Base-by-base conservation (phyloP, 2,888 invertebrate genomes). In the Parnassius mnemosyne region DNA sequence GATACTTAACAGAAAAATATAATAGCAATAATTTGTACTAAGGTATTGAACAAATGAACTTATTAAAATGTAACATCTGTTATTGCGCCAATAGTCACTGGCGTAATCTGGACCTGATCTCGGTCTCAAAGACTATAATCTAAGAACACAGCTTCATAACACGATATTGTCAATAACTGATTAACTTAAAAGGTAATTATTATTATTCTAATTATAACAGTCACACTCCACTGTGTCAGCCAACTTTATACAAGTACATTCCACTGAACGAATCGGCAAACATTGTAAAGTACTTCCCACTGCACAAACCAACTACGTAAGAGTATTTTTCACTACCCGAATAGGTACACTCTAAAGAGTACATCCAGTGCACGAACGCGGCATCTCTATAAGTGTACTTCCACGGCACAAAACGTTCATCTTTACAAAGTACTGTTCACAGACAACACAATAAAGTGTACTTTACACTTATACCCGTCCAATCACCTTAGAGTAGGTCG, bases 1-100 rank as follows among this genome's bases (percentile, higher is more conserved):
- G 34, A 34, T 34, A 47, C 12, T 47, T 47, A 10, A 25, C 0
- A 5, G 12, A 11, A 51, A 51, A 20, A 51, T 9, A 25, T 16
- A 3, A 9, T 55, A 46, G 20, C 47, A 56, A 41, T 41, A 47
- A 56, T 56, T 56, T 56, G 56, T 56, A 56, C 47, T 49, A 16
- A 10, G 9, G 41, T 13, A 12, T 56, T 20, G 46, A 55, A 55
- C 25, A 25, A 55, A 44, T 13, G 10, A 11, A 54, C 9, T 46
- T 7, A 7, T 5, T 25, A 51, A 9, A 20, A 10, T 51, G 20
- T 25, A 20, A 51, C 16, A 51, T 12, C 25, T 10, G 11, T 51
- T 51, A 25, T 1, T 34, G 5, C 5, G 34, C 34, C 34, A 34
- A 7, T 5, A 7, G 34, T 34, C 34, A 34, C 34, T 25, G 25